Percentiles rank a stretch among this genome's conserved stretches.
Conservation (phyloP, 35 echinoderm and acorn worm genomes). For the Stichopus chloronotus region DNA sequence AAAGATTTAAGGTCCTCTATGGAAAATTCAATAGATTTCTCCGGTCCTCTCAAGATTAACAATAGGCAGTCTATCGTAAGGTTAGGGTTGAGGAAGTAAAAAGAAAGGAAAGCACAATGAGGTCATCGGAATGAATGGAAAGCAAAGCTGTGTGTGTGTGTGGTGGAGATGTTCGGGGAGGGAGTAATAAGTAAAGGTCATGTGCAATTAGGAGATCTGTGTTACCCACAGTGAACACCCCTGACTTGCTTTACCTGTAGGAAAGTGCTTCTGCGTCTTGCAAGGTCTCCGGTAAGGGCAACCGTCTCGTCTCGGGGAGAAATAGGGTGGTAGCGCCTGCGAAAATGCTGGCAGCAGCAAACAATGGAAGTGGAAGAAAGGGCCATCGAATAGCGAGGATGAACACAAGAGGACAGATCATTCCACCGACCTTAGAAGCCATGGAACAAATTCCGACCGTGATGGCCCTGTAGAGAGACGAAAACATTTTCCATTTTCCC, state of each 20-base stretch:
- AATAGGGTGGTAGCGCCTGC: slow-evolving; percentile 34
- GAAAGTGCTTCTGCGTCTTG: slow-evolving; percentile 19
- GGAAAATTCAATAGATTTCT: too few relatives aligned
- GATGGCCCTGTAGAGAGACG: slow-evolving; percentile 20
- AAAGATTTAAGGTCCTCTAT: too few relatives aligned
- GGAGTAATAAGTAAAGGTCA: too few relatives aligned
- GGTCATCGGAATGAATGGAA: too few relatives aligned
- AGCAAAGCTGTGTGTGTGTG: too few relatives aligned
- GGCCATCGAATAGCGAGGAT: slow-evolving; percentile 20
- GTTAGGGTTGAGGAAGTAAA: too few relatives aligned
- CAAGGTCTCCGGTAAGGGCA: slow-evolving; percentile 36
- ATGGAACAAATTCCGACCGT: slow-evolving; percentile 55
- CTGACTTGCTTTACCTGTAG: not conserved
- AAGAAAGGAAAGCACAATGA: too few relatives aligned
- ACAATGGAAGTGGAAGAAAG: slow-evolving; percentile 41
- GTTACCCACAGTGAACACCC: not conserved
- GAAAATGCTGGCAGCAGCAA: slow-evolving; percentile 37
- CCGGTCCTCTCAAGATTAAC: too few relatives aligned
- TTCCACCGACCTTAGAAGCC: slow-evolving; percentile 56
- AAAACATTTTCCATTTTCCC: not conserved
- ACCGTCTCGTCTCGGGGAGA: slow-evolving; percentile 57
- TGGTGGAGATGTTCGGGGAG: not conserved
- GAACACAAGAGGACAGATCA: slow-evolving; percentile 58
- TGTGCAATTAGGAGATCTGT: too few relatives aligned
- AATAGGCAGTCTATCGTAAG: too few relatives aligned